These are phyloP conservation scores for Potorous gilbertii DNA, from an alignment of 2,797 vertebrate genomes.

Conservation along the genomic window DNA sequence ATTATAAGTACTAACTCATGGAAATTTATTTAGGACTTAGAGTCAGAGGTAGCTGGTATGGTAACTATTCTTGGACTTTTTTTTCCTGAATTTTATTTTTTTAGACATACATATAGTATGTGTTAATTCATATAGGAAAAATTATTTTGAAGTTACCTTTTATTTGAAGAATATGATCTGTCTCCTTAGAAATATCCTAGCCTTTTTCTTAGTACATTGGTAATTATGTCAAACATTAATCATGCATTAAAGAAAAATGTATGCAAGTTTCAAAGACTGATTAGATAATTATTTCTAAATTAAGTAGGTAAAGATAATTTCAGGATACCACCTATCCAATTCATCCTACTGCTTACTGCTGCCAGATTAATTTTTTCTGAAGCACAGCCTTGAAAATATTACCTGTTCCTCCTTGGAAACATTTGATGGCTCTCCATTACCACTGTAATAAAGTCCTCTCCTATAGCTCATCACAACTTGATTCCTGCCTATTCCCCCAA, in stretches of 20 bases:
- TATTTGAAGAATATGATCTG: background rate
- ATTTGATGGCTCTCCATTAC: background rate
- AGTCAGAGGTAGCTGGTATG: background rate
- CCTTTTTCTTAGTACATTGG: background rate
- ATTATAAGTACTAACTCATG: background rate
- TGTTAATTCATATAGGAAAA: background rate
- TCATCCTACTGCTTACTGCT: background rate
- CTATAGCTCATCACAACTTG: background rate
- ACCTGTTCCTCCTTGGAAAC: background rate
- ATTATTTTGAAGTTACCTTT: background rate
- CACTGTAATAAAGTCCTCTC: background rate
- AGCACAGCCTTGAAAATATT: background rate
- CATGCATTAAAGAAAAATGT: slow-evolving; percentile 1
- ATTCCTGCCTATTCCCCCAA: background rate
- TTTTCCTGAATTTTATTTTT: slow-evolving; percentile 35
- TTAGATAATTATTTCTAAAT: slow-evolving; percentile 11
- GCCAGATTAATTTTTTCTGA: background rate
- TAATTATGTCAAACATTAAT: background rate
- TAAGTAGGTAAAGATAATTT: slow-evolving; percentile 3
- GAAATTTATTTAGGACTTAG: slow-evolving; percentile 39
- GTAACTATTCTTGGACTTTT: slow-evolving; percentile 26
- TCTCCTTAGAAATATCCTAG: background rate
- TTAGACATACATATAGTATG: background rate
- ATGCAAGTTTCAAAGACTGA: background rate
- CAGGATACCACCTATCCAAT: background rate